These are phyloP conservation scores for Drosophila nasuta DNA, from an alignment of 1,140 invertebrate genomes.

Conservation along the genomic window DNA sequence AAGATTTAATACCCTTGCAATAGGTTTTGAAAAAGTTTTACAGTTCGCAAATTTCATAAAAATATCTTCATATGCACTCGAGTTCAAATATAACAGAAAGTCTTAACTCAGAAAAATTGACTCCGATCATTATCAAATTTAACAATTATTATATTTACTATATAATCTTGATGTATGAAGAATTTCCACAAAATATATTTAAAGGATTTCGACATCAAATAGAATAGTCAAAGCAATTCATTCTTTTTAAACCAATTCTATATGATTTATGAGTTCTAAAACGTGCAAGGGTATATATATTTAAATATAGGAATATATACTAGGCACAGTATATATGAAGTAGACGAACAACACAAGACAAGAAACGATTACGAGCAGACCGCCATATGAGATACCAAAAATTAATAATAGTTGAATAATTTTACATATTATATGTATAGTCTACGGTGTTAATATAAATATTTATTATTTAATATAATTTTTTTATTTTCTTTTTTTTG, in stretches of 20 bases:
- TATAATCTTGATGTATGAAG: too few relatives aligned
- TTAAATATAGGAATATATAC: constrained; percentile 5
- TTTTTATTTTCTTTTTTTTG: constrained; percentile 23
- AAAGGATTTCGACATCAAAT: background rate
- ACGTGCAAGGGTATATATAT: constrained; percentile 1
- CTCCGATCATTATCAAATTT: too few relatives aligned
- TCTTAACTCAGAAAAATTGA: too few relatives aligned
- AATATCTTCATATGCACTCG: background rate
- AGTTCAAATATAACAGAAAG: background rate
- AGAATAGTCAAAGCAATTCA: background rate
- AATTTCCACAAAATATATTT: too few relatives aligned
- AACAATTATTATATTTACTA: too few relatives aligned
- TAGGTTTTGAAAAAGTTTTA: background rate
- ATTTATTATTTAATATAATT: constrained; percentile 28
- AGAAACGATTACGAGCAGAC: constrained; percentile 28
- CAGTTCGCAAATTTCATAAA: background rate
- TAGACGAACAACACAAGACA: constrained; percentile 27
- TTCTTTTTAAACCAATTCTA: background rate
- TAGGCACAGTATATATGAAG: constrained; percentile 18
- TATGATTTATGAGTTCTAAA: too few relatives aligned
- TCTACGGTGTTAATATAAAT: constrained; percentile 29
- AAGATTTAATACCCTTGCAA: background rate
- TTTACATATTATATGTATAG: constrained; percentile 8
- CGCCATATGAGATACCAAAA: constrained; percentile 4
- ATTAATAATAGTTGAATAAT: background rate